Conservation (phyloP, 2,888 invertebrate species). For the Monopis laevigella region DNA sequence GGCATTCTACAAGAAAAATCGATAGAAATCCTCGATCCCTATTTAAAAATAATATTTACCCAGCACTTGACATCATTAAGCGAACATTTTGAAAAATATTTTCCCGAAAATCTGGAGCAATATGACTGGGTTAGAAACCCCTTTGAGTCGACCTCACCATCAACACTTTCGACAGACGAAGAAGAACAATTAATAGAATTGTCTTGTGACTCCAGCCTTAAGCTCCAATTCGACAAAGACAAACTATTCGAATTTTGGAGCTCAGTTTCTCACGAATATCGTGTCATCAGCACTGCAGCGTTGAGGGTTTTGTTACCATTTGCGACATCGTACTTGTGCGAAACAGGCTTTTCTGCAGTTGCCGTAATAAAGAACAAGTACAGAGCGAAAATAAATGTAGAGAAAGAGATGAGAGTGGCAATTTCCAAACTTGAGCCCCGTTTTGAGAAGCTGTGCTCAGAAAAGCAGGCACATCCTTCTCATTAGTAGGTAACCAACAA, state of each 20-base stretch:
- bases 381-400: constrained; percentile 15
- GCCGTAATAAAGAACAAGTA: constrained; percentile 19
- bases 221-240: constrained; percentile 19
- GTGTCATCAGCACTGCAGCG: constrained; percentile 16
- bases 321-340: constrained; percentile 19
- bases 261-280: constrained; percentile 18
- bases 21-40: constrained; percentile 14
- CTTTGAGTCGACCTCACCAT: constrained; percentile 16
- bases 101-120: constrained; percentile 19
- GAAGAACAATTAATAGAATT: constrained; percentile 22
- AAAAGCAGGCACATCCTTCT: constrained; percentile 13
- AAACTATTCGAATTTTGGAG: constrained; percentile 19
- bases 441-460: constrained; percentile 15
- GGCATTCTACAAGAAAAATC: constrained; percentile 17
- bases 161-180: constrained; percentile 20
- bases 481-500: background rate
- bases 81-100: constrained; percentile 16
- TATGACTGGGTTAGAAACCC: constrained; percentile 19
- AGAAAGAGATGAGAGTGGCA: constrained; percentile 16
- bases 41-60: constrained; percentile 19
- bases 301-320: constrained; percentile 17
- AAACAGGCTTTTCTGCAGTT: constrained; percentile 19
- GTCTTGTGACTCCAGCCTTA: constrained; percentile 19
- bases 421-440: constrained; percentile 14
- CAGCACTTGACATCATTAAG: constrained; percentile 16